A percentile compares a stretch with the other conserved stretches of the same genome.
Conservation (phyloP, 2,113 vertebrate species). For the Cephalopholis sonnerati region DNA sequence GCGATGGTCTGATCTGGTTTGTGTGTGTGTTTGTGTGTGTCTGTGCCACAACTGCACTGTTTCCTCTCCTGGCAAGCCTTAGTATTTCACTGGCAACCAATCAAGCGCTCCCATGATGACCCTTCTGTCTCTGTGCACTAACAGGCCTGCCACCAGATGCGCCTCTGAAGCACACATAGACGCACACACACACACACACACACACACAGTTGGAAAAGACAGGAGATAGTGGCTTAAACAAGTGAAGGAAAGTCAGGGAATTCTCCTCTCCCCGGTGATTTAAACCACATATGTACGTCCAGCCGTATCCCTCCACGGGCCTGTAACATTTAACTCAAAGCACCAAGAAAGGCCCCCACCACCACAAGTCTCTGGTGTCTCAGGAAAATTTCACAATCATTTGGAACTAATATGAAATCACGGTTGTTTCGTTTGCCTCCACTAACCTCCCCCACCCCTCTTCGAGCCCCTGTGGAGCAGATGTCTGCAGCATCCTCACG, state of each 20-base stretch:
- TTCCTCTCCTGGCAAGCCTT: conserved; percentile 79
- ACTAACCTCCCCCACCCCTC: conserved; percentile 61
- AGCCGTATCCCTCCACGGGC: conserved; percentile 47
- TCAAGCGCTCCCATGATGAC: conserved; percentile 83
- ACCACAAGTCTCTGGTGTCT: conserved; percentile 67
- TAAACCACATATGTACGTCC: conserved; percentile 62
- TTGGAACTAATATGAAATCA: conserved; percentile 81
- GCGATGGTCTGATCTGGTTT: conserved; percentile 59
- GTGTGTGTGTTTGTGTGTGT: conserved; percentile 44
- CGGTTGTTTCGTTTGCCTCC: conserved; percentile 72
- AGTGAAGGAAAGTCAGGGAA: conserved; percentile 64
- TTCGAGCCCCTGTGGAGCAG: conserved; percentile 79
- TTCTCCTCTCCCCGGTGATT: conserved; percentile 60
- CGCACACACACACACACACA: conserved; percentile 25
- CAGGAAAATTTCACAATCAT: conserved; percentile 75
- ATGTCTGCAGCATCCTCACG: conserved; percentile 82
- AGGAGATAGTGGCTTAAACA: conserved; percentile 62
- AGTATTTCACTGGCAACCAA: conserved; percentile 80
- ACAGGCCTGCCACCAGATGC: conserved; percentile 85
- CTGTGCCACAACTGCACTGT: conserved; percentile 76
- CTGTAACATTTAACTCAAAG: conserved; percentile 61
- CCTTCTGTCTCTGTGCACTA: conserved; percentile 83
- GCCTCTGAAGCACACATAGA: conserved; percentile 75
- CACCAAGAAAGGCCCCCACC: conserved; percentile 55
- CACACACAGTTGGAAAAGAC: conserved; percentile 58